Evolutionary conservation across 2,797 vertebrate genomes (phyloP), one percentile per base, ranked within the genome.

Genomic region (Sternotherus odoratus): DNA sequence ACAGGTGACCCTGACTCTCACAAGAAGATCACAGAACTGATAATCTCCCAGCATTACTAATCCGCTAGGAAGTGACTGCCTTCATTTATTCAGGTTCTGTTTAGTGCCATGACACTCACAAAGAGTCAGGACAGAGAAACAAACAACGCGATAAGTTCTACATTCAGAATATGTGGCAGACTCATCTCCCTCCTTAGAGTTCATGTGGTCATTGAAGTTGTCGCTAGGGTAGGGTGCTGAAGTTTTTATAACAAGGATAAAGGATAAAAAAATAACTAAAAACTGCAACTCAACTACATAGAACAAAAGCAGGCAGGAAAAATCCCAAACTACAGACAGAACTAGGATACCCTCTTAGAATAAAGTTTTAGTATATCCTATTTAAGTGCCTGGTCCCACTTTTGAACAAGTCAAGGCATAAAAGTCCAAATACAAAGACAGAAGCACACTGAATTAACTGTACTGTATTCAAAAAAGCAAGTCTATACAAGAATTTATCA

Each of bases 381-480:
- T 63, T 26, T 17, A 63, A n/a, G 53, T 1, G 6, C 60, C 60
- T 36, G 15, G 17, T 8, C 28, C 54, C 30, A 39, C 1, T 77
- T 77, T 46, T 24, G 51, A 72, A 30, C 5, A 33, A 53, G 57
- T 5, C 57, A 81, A 77, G n/a, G 48, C 36, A 75, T 2, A 43
- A 82, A 13, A 78, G n/a, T 24, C 24, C 69, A 4, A 17, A 0
- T 0, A 3, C 6, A 50, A 74, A 54, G 84, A 75, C 24, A 75
- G 60, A 16, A 33, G 43, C 26, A 50, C 6, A 0, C 2, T 50
- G 12, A 39, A 50, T 33, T 36, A n/a, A 5, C 5, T 0, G 43
- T 4, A 12, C 24, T 1, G 24, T 23, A 51, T 8, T 30, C n/a
- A 39, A 3, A 81, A 30, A 57, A 66, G 39, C 0, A 4, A 24